Conservation (phyloP, 92 coral and sea anemone genomes). For the Epizoanthus scotinus region DNA sequence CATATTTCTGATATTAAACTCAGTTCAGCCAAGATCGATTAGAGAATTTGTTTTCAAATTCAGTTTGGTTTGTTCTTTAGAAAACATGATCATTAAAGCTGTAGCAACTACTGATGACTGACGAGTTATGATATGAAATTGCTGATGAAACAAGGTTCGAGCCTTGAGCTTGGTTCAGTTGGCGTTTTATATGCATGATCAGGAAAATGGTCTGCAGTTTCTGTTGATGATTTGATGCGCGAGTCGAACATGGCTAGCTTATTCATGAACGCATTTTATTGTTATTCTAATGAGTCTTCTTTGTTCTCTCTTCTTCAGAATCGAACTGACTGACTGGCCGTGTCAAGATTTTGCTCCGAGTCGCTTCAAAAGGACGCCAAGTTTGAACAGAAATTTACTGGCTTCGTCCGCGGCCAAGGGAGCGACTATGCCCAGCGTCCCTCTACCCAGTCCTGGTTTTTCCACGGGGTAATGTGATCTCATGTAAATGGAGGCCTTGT, state of each 20-base stretch:
- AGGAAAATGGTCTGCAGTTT: constrained; percentile 37
- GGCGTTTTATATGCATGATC: neutral
- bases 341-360: constrained; percentile 42
- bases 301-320: constrained; percentile 48
- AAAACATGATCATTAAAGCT: neutral
- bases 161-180: constrained; percentile 1
- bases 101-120: neutral
- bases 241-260: constrained; percentile 41
- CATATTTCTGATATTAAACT: too few relatives aligned
- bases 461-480: constrained; percentile 95
- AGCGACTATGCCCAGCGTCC: constrained; percentile 98
- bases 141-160: neutral
- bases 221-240: constrained; percentile 44
- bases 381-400: constrained; percentile 64
- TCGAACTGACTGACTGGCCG: constrained; percentile 17
- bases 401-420: constrained; percentile 66
- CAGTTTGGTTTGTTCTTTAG: neutral
- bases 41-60: neutral
- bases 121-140: constrained; percentile 17
- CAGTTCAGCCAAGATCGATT: constrained; percentile 7
- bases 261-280: constrained; percentile 64
- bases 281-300: constrained; percentile 88
- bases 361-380: constrained; percentile 48
- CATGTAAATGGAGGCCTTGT: constrained; percentile 67
- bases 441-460: constrained; percentile 96